phyloP scores from a whole-genome alignment of 2,113 vertebrate genomes.

The Odontophorus gujanensis region DNA sequence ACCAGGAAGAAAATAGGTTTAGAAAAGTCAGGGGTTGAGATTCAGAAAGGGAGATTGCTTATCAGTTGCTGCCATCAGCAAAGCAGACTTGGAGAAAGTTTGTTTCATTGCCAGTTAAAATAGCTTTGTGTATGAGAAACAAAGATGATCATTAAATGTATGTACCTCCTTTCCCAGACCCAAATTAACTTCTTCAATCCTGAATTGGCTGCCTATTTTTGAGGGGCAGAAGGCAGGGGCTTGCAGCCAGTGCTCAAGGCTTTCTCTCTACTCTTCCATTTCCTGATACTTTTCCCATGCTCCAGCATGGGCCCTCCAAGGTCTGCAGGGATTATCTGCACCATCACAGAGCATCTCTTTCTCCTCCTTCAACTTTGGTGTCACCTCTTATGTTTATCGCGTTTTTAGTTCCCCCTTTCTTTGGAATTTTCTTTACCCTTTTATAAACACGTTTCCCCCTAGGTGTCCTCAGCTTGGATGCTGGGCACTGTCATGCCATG shows the following conservation, averaged over 20 bases:
- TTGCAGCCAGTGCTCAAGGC: neutral
- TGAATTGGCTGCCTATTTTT: neutral
- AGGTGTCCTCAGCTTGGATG: neutral
- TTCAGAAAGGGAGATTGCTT: neutral
- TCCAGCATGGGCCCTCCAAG: rapidly evolving
- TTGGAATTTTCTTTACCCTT: neutral
- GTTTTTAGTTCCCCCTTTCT: neutral
- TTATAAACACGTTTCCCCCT: neutral
- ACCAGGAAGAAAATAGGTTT: neutral
- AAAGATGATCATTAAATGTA: neutral
- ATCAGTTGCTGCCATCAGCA: neutral
- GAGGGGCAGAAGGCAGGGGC: rapidly evolving
- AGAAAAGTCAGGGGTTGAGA: neutral
- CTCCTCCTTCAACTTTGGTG: neutral
- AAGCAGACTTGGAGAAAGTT: neutral
- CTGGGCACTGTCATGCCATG: neutral
- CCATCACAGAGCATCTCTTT: neutral
- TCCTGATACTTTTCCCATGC: neutral
- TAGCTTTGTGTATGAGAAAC: neutral
- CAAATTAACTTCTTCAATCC: neutral
- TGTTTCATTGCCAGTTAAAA: neutral
- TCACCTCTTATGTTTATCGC: neutral
- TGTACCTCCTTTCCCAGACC: neutral
- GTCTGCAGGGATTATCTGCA: neutral
- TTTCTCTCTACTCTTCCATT: neutral